Base-by-base conservation (phyloP, 2,113 vertebrate genomes). In the Bucco capensis region DNA sequence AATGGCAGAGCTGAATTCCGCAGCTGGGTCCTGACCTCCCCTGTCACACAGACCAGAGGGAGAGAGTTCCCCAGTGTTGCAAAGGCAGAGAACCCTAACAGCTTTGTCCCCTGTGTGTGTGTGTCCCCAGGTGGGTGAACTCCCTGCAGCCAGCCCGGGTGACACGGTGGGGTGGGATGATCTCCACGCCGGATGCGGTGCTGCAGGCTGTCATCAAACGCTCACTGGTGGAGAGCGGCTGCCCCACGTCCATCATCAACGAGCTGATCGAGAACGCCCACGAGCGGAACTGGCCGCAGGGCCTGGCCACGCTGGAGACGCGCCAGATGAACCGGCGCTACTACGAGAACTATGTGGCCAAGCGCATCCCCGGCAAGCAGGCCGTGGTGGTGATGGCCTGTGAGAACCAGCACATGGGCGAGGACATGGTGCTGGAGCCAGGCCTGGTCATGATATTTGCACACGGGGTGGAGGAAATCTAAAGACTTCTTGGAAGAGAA, bases 281-380 rank as follows among this genome's bases (percentile, higher is more conserved):
- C 9, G 99, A 99, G 97, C 98, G 99, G 6, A 99, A 99, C 98
- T 99, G 99, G 99, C 99, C 99, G 2, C 99, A 99, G 95, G 99
- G 99, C 19, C 96, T 99, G 97, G 99, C 99, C 96, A 99, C 99
- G 24, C 98, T 99, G 83, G 99, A 99, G 97, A 99, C 98, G 0
- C 98, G 99, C 40, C 99, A 99, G 98, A 99, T 99, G 99, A 99
- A 99, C 97, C 98, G 99, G 31, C 98, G 99, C 75, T 99, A 99
- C 97, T 99, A 99, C 40, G 99, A 99, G 98, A 99, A 99, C 98
- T 99, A 99, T 85, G 99, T 99, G 90, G 99, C 99, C 97, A 99
- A 99, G 66, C 98, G 99, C 33, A 99, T 99, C 95, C 99, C 99
- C 12, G 99, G 99, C 92, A 99, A 99, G 93, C 99, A 99, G 97